Evolutionary conservation across 64 coral and sea anemone genomes (phyloP).

Genomic region (Cladopsammia gracilis): DNA sequence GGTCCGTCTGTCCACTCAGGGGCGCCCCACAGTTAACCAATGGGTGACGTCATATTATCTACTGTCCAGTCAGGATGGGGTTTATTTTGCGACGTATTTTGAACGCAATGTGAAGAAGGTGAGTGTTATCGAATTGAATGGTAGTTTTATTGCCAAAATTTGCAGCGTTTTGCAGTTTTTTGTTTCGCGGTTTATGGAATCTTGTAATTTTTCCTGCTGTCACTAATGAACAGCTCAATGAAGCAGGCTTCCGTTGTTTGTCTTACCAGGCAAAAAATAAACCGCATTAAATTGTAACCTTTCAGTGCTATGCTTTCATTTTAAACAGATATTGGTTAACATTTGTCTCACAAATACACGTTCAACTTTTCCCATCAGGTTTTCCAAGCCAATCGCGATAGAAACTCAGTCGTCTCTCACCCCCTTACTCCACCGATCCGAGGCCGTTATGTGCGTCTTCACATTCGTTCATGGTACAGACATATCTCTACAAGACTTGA

Average conservation of each 20-base stretch:
- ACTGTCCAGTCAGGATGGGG: slow-evolving; percentile 63
- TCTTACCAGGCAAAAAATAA: no score
- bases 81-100: slow-evolving; percentile 69
- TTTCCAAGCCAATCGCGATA: slow-evolving; percentile 77
- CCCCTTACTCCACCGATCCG: slow-evolving; percentile 57
- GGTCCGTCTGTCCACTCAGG: slow-evolving; percentile 64
- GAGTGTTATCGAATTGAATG: not conserved
- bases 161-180: no score
- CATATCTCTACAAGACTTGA: slow-evolving; percentile 71
- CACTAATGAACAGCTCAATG: no score
- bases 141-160: no score
- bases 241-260: no score
- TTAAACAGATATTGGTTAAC: no score
- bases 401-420: slow-evolving; percentile 73
- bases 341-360: no score
- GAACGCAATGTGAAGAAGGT: slow-evolving; percentile 59
- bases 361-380: slow-evolving; percentile 21
- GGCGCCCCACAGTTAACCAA: slow-evolving; percentile 31
- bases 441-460: slow-evolving; percentile 62
- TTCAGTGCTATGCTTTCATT: no score
- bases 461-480: slow-evolving; percentile 64
- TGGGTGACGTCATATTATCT: slow-evolving; percentile 80
- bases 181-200: no score
- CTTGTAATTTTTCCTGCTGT: no score
- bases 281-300: no score